Evolutionary conservation across 2,113 vertebrate species (phyloP).

Genomic region (Colistium nudipinnis): DNA sequence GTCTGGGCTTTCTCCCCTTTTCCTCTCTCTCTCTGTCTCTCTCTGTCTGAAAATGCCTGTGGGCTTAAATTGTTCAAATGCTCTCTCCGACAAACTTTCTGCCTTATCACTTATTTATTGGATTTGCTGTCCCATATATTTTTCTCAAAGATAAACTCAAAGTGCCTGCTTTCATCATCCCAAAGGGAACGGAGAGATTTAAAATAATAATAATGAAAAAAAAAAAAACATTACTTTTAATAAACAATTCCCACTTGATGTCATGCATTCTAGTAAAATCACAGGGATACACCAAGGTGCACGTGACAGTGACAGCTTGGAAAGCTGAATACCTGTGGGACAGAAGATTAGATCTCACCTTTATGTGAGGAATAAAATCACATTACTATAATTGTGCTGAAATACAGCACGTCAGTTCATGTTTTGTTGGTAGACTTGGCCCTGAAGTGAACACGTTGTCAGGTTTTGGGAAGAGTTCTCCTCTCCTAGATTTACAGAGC

Average conservation of each 20-base stretch:
- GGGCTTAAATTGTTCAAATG: constrained; percentile 77
- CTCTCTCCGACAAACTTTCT: constrained; percentile 66
- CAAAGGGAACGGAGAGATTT: constrained; percentile 46
- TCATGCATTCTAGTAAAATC: constrained; percentile 42
- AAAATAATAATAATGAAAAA: constrained; percentile 45
- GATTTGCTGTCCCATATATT: constrained; percentile 75
- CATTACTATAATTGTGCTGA: constrained; percentile 6
- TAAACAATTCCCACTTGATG: constrained; percentile 59
- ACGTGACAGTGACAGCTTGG: constrained; percentile 13
- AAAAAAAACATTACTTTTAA: constrained; percentile 64
- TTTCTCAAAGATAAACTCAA: constrained; percentile 71
- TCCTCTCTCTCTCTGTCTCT: constrained; percentile 33
- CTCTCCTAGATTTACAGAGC: constrained; percentile 15
- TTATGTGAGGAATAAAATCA: neutral
- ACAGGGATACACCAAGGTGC: constrained; percentile 7
- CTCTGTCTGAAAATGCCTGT: constrained; percentile 62
- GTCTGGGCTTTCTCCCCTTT: constrained; percentile 45
- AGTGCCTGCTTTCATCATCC: constrained; percentile 64
- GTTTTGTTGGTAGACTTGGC: neutral
- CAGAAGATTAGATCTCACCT: neutral
- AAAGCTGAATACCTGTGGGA: constrained; percentile 14
- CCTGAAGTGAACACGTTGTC: neutral
- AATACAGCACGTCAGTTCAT: too few species aligned
- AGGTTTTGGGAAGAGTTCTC: constrained; percentile 7
- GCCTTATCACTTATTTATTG: constrained; percentile 80